These are phyloP conservation scores for Drosophila sturtevanti DNA, from an alignment of 1,140 invertebrate species.

Conservation along the genomic window DNA sequence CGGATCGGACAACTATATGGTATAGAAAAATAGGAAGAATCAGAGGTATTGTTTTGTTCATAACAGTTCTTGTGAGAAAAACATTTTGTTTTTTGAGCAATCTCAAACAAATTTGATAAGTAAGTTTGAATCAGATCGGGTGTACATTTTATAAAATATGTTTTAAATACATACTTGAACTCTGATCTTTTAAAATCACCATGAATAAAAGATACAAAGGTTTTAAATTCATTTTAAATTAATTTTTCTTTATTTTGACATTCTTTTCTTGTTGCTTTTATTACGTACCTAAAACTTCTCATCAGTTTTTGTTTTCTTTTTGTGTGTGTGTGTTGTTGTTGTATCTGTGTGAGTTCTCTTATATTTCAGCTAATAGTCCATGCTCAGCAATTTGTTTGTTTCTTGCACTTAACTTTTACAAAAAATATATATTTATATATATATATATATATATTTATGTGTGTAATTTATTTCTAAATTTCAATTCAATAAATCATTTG, in stretches of 20 bases:
- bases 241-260: constrained; percentile 70
- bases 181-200: too few relatives aligned
- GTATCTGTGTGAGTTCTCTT: constrained; percentile 47
- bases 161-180: too few relatives aligned
- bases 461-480: neutral
- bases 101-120: too few relatives aligned
- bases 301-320: constrained; percentile 32
- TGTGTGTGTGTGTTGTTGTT: constrained; percentile 41
- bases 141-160: too few relatives aligned
- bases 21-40: too few relatives aligned
- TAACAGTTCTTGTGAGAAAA: too few relatives aligned
- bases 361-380: constrained; percentile 71
- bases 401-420: constrained; percentile 51
- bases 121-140: too few relatives aligned
- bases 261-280: constrained; percentile 24
- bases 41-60: too few relatives aligned
- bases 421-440: constrained; percentile 28
- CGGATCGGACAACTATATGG: too few relatives aligned
- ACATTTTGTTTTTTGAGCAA: too few relatives aligned
- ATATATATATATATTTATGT: constrained; percentile 9
- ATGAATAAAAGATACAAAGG: neutral
- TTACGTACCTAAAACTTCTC: constrained; percentile 37
- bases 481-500: neutral
- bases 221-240: constrained; percentile 26
- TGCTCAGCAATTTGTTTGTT: constrained; percentile 62